These are phyloP conservation scores for Neosalanx taihuensis DNA, from an alignment of 2,797 vertebrate genomes.

Conservation along the genomic window DNA sequence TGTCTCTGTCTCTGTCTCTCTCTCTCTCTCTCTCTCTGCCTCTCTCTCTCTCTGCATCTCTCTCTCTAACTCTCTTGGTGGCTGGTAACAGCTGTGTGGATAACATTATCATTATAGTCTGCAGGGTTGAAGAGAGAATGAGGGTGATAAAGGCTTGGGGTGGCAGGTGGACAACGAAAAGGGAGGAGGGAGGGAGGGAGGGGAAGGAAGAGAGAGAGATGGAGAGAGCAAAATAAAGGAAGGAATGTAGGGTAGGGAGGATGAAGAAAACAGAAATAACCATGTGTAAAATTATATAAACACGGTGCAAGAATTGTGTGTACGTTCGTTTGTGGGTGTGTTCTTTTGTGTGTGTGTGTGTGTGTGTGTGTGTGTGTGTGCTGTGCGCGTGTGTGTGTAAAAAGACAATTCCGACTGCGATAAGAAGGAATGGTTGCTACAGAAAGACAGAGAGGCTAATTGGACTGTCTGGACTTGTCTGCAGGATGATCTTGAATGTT, in stretches of 20 bases:
- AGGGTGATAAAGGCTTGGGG: not conserved
- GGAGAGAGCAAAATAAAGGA: not conserved
- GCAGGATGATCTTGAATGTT: not conserved
- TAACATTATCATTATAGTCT: conserved; percentile 35
- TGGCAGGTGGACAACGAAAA: not conserved
- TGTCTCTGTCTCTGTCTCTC: not conserved
- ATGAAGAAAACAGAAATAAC: not conserved
- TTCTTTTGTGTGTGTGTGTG: too few relatives aligned
- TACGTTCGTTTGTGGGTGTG: too few relatives aligned
- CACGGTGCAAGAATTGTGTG: too few relatives aligned
- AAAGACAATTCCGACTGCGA: too few relatives aligned
- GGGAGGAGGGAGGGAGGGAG: not conserved
- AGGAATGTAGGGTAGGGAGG: not conserved
- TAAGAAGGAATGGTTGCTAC: too few relatives aligned
- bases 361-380: too few relatives aligned
- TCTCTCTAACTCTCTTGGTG: not conserved
- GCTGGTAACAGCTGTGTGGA: conserved; percentile 44
- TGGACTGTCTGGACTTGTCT: not conserved
- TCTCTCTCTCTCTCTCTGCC: not conserved
- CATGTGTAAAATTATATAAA: not conserved
- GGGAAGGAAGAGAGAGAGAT: not conserved
- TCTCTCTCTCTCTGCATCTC: not conserved
- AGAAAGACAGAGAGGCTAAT: not conserved
- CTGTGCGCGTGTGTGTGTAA: too few relatives aligned
- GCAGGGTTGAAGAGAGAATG: not conserved